Percentiles rank a stretch among this genome's conserved stretches.
Conservation (phyloP, 2,797 vertebrate genomes). For the Echiichthys vipera region DNA sequence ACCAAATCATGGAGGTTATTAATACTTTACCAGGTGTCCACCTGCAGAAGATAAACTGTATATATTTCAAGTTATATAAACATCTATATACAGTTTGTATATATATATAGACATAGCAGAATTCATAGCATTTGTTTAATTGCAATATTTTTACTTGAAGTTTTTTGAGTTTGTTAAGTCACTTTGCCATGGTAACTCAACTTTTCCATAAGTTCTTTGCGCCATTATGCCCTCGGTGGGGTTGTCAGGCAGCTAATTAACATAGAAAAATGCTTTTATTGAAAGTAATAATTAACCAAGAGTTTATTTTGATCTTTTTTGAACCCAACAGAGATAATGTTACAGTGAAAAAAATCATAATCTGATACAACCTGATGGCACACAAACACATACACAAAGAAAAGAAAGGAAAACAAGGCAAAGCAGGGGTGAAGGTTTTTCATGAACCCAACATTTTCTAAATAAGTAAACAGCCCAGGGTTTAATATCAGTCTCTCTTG, state of each 20-base stretch:
- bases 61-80: not conserved
- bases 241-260: slow-evolving; percentile 14
- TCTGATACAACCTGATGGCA: not conserved
- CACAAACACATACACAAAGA: not conserved
- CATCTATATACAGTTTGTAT: not conserved
- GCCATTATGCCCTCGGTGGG: not conserved
- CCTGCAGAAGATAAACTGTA: slow-evolving; percentile 10
- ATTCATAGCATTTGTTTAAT: not conserved
- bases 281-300: not conserved
- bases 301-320: slow-evolving; percentile 4
- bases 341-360: not conserved
- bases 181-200: slow-evolving; percentile 2
- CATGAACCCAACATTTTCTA: not conserved
- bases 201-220: not conserved
- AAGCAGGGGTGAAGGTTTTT: not conserved
- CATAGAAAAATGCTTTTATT: not conserved
- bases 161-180: not conserved
- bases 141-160: not conserved
- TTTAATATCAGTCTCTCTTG: not conserved
- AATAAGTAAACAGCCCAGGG: not conserved
- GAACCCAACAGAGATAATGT: not conserved
- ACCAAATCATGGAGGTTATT: slow-evolving; percentile 12
- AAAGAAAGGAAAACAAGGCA: not conserved
- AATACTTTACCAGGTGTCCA: not conserved
- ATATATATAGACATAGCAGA: not conserved